These are phyloP conservation scores for Proisotoma minuta DNA, from an alignment of 2,888 invertebrate genomes.

Conservation along the genomic window DNA sequence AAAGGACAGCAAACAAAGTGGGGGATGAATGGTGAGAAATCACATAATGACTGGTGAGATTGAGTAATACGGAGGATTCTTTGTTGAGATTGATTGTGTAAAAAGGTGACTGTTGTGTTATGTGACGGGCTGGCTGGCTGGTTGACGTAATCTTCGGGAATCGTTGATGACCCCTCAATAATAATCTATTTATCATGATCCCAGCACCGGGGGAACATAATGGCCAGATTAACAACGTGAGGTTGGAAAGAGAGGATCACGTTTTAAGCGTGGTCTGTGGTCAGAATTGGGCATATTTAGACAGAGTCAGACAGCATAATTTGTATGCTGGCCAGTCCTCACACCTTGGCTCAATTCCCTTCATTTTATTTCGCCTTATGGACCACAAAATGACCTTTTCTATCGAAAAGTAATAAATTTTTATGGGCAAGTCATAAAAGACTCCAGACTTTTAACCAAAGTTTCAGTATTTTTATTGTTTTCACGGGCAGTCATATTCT, in stretches of 20 bases:
- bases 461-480: conserved; percentile 11
- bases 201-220: not conserved
- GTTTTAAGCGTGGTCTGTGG: not conserved
- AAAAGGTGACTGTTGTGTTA: not conserved
- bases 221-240: not conserved
- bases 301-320: conserved; percentile 6
- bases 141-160: conserved; percentile 45
- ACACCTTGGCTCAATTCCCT: conserved; percentile 28
- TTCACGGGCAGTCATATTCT: not conserved
- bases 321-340: conserved; percentile 16
- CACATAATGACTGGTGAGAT: conserved; percentile 15
- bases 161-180: conserved; percentile 47
- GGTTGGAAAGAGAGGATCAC: not conserved
- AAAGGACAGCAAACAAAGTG: not conserved
- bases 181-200: conserved; percentile 46
- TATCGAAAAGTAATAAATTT: conserved; percentile 48
- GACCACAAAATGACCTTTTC: conserved; percentile 35
- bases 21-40: conserved; percentile 1
- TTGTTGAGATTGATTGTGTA: conserved; percentile 21
- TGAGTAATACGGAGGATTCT: conserved; percentile 29
- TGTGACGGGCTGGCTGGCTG: conserved; percentile 13
- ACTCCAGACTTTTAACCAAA: conserved; percentile 19
- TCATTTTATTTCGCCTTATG: conserved; percentile 33
- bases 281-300: not conserved
- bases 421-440: conserved; percentile 46